These are phyloP conservation scores for Tokudaia tokunoshimensis DNA, from an alignment of 2,797 vertebrate genomes.

Conservation along the genomic window DNA sequence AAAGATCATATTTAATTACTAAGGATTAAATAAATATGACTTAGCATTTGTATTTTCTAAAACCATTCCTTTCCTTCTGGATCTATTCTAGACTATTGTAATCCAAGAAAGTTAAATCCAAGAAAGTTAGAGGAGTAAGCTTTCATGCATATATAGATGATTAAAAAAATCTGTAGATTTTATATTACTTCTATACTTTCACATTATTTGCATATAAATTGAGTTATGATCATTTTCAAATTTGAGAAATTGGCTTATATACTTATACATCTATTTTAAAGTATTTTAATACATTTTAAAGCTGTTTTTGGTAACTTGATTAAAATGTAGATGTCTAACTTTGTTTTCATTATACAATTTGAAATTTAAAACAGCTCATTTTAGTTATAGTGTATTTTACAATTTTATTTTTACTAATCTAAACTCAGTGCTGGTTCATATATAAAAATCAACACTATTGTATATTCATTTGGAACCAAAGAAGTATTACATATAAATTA, in stretches of 20 bases:
- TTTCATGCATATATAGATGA: not conserved
- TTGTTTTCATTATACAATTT: constrained; percentile 24
- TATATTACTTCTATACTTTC: not conserved
- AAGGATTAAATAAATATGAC: not conserved
- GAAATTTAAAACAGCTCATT: not conserved
- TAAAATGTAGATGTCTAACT: constrained; percentile 16
- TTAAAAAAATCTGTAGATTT: not conserved
- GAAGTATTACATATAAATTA: not conserved
- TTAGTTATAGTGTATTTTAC: not conserved
- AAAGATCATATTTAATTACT: not conserved
- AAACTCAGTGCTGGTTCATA: not conserved
- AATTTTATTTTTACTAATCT: not conserved
- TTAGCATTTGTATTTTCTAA: not conserved
- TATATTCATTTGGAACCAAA: not conserved
- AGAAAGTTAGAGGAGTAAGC: not conserved
- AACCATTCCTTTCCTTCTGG: not conserved
- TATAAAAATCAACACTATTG: not conserved
- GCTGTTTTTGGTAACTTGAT: not conserved
- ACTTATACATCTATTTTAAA: not conserved
- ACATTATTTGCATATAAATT: not conserved
- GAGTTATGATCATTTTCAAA: constrained; percentile 8
- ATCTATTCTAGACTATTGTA: not conserved
- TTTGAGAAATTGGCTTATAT: not conserved
- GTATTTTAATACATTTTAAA: not conserved
- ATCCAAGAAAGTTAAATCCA: constrained; percentile 33